Percentiles rank a stretch among this genome's conserved stretches.
Evolutionary conservation across 2,797 vertebrate species (phyloP).

Genomic region (Microtus californicus): DNA sequence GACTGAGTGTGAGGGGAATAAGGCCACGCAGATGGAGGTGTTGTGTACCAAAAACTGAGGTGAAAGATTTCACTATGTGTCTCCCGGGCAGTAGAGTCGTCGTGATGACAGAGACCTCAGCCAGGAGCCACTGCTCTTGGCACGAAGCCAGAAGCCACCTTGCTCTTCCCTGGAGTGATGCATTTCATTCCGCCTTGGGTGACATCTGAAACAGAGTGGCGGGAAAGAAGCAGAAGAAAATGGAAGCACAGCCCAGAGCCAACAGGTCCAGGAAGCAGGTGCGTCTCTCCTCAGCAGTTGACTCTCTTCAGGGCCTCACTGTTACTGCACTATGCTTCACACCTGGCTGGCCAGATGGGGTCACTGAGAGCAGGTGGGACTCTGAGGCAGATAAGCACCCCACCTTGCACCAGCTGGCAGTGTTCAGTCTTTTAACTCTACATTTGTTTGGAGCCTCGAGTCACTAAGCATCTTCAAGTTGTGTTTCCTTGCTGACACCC

Average conservation of each 20-base stretch:
- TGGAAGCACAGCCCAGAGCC: accelerated
- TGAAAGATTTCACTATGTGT: not conserved
- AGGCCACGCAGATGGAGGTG: not conserved
- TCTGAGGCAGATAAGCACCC: not conserved
- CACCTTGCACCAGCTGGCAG: not conserved
- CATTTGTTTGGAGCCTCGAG: not conserved
- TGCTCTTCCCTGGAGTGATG: not conserved
- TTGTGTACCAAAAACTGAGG: not conserved
- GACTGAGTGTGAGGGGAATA: not conserved
- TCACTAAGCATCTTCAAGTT: not conserved
- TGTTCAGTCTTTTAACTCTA: not conserved
- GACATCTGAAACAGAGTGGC: not conserved
- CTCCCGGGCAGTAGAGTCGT: not conserved
- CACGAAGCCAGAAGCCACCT: not conserved
- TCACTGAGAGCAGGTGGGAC: not conserved
- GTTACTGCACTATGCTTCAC: not conserved
- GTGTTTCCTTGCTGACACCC: not conserved
- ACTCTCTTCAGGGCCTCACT: not conserved
- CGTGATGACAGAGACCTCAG: not conserved
- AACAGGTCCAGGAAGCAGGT: not conserved
- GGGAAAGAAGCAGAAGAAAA: not conserved
- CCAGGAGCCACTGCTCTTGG: not conserved
- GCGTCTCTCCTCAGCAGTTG: not conserved
- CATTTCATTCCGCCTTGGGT: accelerated
- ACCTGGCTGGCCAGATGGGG: slow-evolving; percentile 45